Percentiles rank a stretch among this genome's conserved stretches.
Conservation (phyloP, 2,888 invertebrate species). For the Drosophila mimetica region DNA sequence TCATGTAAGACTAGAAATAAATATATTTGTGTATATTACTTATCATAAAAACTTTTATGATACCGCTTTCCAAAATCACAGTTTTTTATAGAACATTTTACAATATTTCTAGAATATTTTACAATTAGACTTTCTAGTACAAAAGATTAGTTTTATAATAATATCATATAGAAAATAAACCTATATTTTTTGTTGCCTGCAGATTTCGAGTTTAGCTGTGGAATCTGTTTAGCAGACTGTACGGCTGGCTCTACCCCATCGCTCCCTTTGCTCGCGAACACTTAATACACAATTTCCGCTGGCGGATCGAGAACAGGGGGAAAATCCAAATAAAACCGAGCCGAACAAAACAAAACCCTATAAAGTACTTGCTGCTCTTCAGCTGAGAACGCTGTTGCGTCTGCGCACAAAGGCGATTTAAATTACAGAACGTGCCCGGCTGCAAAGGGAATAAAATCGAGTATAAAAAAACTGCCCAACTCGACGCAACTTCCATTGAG, state of each 20-base stretch:
- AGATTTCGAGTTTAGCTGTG: constrained; percentile 27
- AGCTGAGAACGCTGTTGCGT: constrained; percentile 50
- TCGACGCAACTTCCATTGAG: constrained; percentile 40
- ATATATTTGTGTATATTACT: too few species aligned
- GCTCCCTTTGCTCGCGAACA: constrained; percentile 38
- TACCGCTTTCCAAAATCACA: too few species aligned
- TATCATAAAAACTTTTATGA: too few species aligned
- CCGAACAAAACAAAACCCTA: constrained; percentile 55
- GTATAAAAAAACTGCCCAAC: neutral
- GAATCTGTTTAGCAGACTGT: constrained; percentile 44
- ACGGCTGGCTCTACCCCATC: constrained; percentile 16
- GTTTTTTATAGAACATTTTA: too few species aligned
- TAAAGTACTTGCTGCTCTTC: constrained; percentile 45
- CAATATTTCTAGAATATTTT: neutral
- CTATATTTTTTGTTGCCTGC: constrained; percentile 9
- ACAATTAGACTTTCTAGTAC: too few species aligned
- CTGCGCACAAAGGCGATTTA: constrained; percentile 75
- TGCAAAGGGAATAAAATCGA: constrained; percentile 22
- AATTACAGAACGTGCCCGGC: constrained; percentile 75
- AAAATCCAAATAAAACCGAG: constrained; percentile 31
- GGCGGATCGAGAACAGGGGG: constrained; percentile 61
- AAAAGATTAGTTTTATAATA: neutral
- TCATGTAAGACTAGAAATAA: too few species aligned
- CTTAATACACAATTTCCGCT: constrained; percentile 79
- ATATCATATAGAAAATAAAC: neutral